phyloP scores from a whole-genome alignment of 2,888 invertebrate genomes.

The Entomobrya proxima region DNA sequence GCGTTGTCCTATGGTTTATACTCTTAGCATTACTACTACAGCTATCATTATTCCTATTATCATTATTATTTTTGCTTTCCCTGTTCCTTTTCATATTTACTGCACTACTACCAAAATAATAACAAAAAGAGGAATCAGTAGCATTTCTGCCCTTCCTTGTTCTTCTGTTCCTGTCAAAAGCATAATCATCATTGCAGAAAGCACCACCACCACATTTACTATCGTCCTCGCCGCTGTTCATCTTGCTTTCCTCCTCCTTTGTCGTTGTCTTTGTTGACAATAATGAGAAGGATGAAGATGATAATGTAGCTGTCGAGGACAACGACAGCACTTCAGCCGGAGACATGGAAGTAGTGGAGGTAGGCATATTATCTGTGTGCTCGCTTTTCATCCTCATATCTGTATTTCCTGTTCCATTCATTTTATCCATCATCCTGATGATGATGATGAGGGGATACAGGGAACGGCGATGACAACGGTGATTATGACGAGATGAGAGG shows the following conservation, averaged over 20 bases:
- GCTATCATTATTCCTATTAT: neutral
- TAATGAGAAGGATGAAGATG: constrained; percentile 36
- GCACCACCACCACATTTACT: constrained; percentile 1
- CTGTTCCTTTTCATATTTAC: constrained; percentile 1
- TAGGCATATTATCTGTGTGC: neutral
- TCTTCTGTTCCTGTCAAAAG: neutral
- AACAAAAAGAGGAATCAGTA: neutral
- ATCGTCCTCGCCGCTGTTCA: neutral
- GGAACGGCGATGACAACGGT: neutral
- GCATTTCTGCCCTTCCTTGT: constrained; percentile 4
- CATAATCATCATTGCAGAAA: neutral
- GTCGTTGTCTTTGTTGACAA: constrained; percentile 49
- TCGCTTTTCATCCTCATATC: constrained; percentile 5
- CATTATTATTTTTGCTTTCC: neutral
- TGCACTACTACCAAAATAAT: constrained; percentile 4
- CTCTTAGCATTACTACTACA: neutral
- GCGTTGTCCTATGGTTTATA: constrained; percentile 27
- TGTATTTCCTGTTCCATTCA: constrained; percentile 39
- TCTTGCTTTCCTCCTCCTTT: constrained; percentile 4
- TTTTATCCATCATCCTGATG: constrained; percentile 29
- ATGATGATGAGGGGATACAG: constrained; percentile 4
- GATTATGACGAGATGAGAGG: constrained; percentile 20
- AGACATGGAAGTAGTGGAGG: neutral
- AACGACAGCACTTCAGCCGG: constrained; percentile 23
- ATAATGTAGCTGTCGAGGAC: constrained; percentile 27